These are phyloP conservation scores for Nemotelus pantherinus DNA, from an alignment of 2,888 invertebrate species.

Conservation along the genomic window DNA sequence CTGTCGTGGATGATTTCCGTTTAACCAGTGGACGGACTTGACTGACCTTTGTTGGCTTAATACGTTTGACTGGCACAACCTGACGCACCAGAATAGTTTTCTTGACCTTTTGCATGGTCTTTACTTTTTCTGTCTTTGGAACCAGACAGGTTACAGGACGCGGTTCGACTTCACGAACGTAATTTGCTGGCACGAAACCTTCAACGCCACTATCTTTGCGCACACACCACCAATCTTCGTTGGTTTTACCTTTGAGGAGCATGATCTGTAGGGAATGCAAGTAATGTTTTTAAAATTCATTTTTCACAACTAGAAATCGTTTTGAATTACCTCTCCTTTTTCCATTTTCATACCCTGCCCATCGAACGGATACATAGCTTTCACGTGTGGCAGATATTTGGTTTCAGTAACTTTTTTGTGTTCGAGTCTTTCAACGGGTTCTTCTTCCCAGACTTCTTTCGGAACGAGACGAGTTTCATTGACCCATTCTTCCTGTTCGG, in stretches of 20 bases:
- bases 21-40: conserved; percentile 64
- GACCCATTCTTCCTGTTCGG: conserved; percentile 78
- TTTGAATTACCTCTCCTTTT: conserved; percentile 77
- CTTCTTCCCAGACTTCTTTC: conserved; percentile 93
- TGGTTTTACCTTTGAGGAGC: conserved; percentile 93
- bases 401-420: conserved; percentile 89
- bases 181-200: conserved; percentile 98
- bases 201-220: conserved; percentile 90
- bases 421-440: conserved; percentile 84
- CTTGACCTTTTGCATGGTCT: conserved; percentile 85
- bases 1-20: conserved; percentile 61
- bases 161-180: conserved; percentile 91
- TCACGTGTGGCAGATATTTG: conserved; percentile 85
- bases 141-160: conserved; percentile 84
- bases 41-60: conserved; percentile 65
- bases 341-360: conserved; percentile 92
- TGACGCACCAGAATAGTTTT: conserved; percentile 89
- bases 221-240: conserved; percentile 99
- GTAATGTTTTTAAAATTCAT: neutral
- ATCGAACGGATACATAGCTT: conserved; percentile 87
- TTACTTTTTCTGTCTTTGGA: conserved; percentile 80
- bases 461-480: conserved; percentile 85
- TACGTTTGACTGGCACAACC: conserved; percentile 80
- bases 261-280: conserved; percentile 68
- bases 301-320: neutral